These are phyloP conservation scores for Carassius carassius DNA, from an alignment of 2,113 vertebrate genomes.

Conservation along the genomic window DNA sequence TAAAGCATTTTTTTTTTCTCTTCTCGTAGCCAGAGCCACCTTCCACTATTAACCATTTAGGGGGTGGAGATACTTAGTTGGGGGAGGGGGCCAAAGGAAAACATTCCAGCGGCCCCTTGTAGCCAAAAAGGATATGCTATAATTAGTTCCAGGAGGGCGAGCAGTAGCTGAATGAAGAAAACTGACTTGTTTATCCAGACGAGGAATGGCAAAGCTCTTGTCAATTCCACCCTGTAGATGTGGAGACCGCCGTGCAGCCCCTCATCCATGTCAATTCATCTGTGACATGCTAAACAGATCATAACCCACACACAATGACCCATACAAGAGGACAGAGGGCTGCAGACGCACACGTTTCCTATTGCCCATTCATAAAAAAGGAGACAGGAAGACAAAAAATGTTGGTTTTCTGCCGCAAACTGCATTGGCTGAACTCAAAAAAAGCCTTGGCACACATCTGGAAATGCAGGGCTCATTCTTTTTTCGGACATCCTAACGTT, in stretches of 20 bases:
- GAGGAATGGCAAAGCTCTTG: slow-evolving; percentile 52
- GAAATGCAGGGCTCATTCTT: slow-evolving; percentile 34
- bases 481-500: slow-evolving; percentile 25
- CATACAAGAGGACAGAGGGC: slow-evolving; percentile 51
- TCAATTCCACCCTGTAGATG: slow-evolving; percentile 55
- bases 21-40: slow-evolving; percentile 54
- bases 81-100: slow-evolving; percentile 53
- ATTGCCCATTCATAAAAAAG: slow-evolving; percentile 61
- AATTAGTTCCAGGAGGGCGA: slow-evolving; percentile 68
- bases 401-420: slow-evolving; percentile 48
- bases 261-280: slow-evolving; percentile 56
- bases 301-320: slow-evolving; percentile 59
- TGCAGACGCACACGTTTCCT: slow-evolving; percentile 42
- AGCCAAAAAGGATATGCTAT: slow-evolving; percentile 65
- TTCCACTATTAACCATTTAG: slow-evolving; percentile 62
- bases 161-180: slow-evolving; percentile 63
- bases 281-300: slow-evolving; percentile 58
- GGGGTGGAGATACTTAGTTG: slow-evolving; percentile 25
- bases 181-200: slow-evolving; percentile 63
- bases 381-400: slow-evolving; percentile 42
- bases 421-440: slow-evolving; percentile 52
- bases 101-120: slow-evolving; percentile 63
- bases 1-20: slow-evolving; percentile 56
- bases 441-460: slow-evolving; percentile 38
- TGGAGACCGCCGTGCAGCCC: slow-evolving; percentile 42